Evolutionary conservation across 2,888 invertebrate genomes (phyloP), one percentile per base, ranked within the genome.

Genomic region (Eudemis profundana): DNA sequence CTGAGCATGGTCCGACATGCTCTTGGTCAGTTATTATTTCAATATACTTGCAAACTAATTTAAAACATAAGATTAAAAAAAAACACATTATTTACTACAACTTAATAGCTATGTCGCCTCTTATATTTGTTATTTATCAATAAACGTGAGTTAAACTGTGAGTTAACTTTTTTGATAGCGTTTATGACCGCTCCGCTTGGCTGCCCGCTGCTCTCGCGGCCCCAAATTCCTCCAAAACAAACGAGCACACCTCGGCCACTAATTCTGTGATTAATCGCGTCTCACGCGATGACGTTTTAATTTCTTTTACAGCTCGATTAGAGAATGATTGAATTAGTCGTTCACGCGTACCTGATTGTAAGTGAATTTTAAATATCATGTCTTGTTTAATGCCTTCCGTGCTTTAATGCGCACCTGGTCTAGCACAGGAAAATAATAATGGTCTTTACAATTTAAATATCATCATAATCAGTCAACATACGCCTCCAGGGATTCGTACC

Each of bases 271-370:
- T 73, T 71, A 72, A 73, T 73, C 67, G 60, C 70, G 21, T 67
- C 65, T 70, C 68, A 29, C 36, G 54, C 68, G 68, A 72, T 72
- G 72, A 74, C 73, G 73, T 66, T 74, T 72, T 71, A 70, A 74
- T 74, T 73, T 69, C 68, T 67, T 62, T 64, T 53, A 57, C 47
- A 19, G 56, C 64, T 65, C 59, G 59, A 65, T 65, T 65, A 60
- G 63, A 44, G 56, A 60, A 65, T 60, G 38, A 64, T 64, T 64
- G 64, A 65, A 65, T 65, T 60, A 36, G 53, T 46, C 14, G 27
- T 56, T 29, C 53, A 36, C 40, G 57, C 44, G 44, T 60, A 38
- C 59, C 21, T 53, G 59, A 51, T 38, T 59, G 40, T 23, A 56
- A 63, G 57, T 59, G 59, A 38, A 59, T 64, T 63, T 59, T 59